A percentile compares a stretch with the other conserved stretches of the same genome.
Conservation (phyloP, 2,888 invertebrate genomes). For the Prosopocoilus inquinatus region DNA sequence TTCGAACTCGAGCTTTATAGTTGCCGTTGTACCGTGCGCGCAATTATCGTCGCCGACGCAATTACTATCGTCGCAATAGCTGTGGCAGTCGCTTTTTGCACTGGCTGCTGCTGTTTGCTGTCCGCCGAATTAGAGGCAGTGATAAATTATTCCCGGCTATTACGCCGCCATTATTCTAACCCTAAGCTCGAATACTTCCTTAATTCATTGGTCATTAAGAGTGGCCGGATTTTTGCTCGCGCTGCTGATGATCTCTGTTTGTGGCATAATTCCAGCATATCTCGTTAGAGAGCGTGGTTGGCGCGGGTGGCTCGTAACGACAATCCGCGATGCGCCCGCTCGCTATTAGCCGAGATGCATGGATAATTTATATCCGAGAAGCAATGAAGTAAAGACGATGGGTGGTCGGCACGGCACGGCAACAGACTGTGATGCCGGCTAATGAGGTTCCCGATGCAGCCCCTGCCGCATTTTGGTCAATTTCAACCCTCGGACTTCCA, state of each 20-base stretch:
- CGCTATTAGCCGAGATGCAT: constrained; percentile 36
- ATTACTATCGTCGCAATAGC: constrained; percentile 8
- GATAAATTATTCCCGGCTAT: constrained; percentile 36
- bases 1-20: not conserved
- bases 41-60: constrained; percentile 1
- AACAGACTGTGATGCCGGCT: constrained; percentile 38
- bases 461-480: constrained; percentile 1
- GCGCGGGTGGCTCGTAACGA: constrained; percentile 47
- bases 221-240: constrained; percentile 42
- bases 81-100: constrained; percentile 10
- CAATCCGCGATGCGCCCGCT: constrained; percentile 45
- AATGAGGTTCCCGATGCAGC: constrained; percentile 34
- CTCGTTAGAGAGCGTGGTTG: constrained; percentile 44
- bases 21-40: not conserved
- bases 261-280: constrained; percentile 47
- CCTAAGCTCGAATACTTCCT: constrained; percentile 39
- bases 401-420: constrained; percentile 30
- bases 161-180: constrained; percentile 34
- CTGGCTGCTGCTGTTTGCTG: constrained; percentile 7
- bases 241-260: constrained; percentile 42
- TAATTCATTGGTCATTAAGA: constrained; percentile 48
- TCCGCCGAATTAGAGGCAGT: constrained; percentile 32
- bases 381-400: constrained; percentile 42
- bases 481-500: not conserved
- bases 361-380: constrained; percentile 45